phyloP scores from a whole-genome alignment of 2,888 invertebrate genomes.

The Meta bourneti region DNA sequence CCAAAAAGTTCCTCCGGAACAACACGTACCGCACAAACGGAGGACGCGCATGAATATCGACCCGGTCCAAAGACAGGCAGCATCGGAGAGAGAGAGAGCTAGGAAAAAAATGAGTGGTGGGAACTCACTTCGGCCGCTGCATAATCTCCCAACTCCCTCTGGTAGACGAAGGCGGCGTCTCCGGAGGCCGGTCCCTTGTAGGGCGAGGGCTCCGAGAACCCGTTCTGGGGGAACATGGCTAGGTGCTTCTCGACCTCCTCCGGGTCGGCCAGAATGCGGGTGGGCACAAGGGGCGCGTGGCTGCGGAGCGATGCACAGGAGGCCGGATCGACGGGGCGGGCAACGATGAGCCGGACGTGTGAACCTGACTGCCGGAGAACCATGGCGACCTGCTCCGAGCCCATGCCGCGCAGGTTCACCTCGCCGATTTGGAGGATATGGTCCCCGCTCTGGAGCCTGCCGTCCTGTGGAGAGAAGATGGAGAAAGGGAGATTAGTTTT shows the following conservation, averaged over 20 bases:
- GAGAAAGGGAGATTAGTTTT: neutral
- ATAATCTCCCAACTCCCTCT: conserved; percentile 52
- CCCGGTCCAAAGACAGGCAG: neutral
- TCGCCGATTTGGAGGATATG: conserved; percentile 97
- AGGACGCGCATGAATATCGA: neutral
- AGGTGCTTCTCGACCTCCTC: conserved; percentile 90
- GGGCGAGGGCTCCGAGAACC: conserved; percentile 70
- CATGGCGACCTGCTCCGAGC: conserved; percentile 95
- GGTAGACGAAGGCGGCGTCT: conserved; percentile 63
- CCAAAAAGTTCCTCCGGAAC: conserved; percentile 4
- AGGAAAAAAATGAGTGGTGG: neutral
- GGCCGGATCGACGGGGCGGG: conserved; percentile 92
- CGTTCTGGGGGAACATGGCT: conserved; percentile 77
- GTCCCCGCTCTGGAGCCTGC: conserved; percentile 96
- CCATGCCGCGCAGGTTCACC: conserved; percentile 96
- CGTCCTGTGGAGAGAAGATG: conserved; percentile 87
- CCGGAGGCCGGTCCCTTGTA: conserved; percentile 66
- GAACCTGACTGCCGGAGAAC: conserved; percentile 97
- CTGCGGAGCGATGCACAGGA: conserved; percentile 87
- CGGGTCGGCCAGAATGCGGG: conserved; percentile 91
- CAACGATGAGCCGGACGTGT: conserved; percentile 95
- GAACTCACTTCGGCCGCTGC: conserved; percentile 31
- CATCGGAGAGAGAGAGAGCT: too few species aligned
- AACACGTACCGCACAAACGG: neutral
- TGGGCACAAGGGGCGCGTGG: conserved; percentile 94